These are phyloP conservation scores for Agrochola lota DNA, from an alignment of 2,888 invertebrate genomes.

Conservation along the genomic window DNA sequence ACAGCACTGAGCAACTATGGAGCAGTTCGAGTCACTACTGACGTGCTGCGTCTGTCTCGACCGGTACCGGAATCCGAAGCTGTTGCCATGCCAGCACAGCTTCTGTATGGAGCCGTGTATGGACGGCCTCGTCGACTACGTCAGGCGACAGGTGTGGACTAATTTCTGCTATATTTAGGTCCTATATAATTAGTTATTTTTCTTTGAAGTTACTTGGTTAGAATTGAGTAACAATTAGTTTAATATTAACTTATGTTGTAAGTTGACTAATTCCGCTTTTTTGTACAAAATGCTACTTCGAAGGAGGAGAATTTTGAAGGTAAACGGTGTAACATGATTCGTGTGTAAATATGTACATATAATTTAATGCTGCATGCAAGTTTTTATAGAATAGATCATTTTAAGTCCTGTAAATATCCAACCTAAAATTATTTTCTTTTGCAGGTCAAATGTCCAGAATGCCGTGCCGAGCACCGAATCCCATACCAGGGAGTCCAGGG, in stretches of 20 bases:
- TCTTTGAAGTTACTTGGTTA: background rate
- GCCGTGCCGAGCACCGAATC: constrained; percentile 98
- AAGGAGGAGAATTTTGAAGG: constrained; percentile 21
- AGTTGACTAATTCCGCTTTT: constrained; percentile 40
- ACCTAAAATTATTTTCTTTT: constrained; percentile 61
- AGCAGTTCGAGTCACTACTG: constrained; percentile 99
- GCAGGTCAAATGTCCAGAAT: constrained; percentile 99
- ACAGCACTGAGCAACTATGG: constrained; percentile 91
- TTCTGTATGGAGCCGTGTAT: constrained; percentile 99
- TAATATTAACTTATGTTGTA: constrained; percentile 12
- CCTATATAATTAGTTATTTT: background rate
- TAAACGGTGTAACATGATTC: constrained; percentile 17
- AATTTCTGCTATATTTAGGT: background rate
- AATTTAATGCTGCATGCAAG: constrained; percentile 37
- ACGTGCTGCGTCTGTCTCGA: constrained; percentile 99
- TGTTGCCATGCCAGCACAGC: constrained; percentile 99
- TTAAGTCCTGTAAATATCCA: background rate
- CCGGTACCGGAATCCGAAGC: constrained; percentile 98
- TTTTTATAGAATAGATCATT: constrained; percentile 1
- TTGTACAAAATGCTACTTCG: constrained; percentile 27
- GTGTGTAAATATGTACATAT: constrained; percentile 31
- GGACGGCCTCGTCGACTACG: constrained; percentile 98
- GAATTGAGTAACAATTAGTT: background rate
- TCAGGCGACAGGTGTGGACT: constrained; percentile 94
- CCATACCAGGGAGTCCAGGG: constrained; percentile 98